Base-by-base conservation (phyloP, 2,797 vertebrate species). In the Meda fulgida region DNA sequence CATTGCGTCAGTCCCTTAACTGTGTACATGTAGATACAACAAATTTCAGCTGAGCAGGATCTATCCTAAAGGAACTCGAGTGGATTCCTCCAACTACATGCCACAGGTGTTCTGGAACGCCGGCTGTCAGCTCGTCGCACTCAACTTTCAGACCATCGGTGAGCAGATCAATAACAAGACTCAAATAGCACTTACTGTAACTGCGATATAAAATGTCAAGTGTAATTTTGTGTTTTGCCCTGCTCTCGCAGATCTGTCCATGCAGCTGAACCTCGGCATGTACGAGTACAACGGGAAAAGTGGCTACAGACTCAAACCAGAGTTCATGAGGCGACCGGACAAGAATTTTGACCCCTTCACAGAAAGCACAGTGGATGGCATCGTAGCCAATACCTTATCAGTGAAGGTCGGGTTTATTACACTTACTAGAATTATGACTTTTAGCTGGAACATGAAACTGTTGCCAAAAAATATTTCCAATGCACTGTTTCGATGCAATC, bases 81-180 rank as follows among this genome's bases (percentile, higher is more conserved):
- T 97, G 38, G 97, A 97, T 90, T 97, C 97, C 11, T 97, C 97
- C 1, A 97, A 97, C 92, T 97, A 97, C 86, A 97, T 97, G 96
- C 97, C 97, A 29, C 97, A 97, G 87, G 95, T 97, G 55, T 97
- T 97, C 77, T 97, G 97, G 97, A 97, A 97, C 0, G 96, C 97
- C 0, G 97, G 97, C 70, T 97, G 96, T 90, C 97, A 97, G 84
- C 94, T 97, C 94, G 96, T 97, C 4, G 97, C 96, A 3, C 94
- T 97, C n/a, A 97, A 97, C 91, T 97, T 97, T 91, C 97, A 97
- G 91, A 97, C 96, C 2, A 95, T 97, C 77, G 96, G 97, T 97
- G 87, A 94, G 94, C 11, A 3, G 21, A 72, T 13, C 29, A 51
- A 16, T 29, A 11, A 29, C 29, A 26, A 21, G 3, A 23, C 43